Conservation (phyloP, 2,113 vertebrate species). For the Dasypus novemcinctus region DNA sequence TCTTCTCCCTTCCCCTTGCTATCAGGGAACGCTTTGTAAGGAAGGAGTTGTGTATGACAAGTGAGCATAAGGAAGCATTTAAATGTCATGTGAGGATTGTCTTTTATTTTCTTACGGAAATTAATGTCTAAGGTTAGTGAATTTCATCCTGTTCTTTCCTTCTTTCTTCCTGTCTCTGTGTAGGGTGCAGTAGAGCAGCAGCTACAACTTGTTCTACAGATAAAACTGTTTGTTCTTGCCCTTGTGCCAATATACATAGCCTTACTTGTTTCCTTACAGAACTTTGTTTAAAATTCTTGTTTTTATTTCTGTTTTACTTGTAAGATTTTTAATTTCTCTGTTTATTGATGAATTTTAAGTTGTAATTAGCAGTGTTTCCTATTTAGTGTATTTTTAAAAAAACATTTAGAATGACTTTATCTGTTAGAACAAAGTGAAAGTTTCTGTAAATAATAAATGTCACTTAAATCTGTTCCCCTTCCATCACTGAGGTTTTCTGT, state of each 20-base stretch:
- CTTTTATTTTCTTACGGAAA: constrained; percentile 66
- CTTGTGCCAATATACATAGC: not conserved
- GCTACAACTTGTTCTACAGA: not conserved
- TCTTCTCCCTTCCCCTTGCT: not conserved
- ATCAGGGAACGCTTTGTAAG: not conserved
- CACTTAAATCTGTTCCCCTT: not conserved
- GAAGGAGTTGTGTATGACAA: not conserved
- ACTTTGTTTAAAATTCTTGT: not conserved
- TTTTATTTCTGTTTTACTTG: constrained; percentile 19
- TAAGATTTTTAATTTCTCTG: constrained; percentile 10
- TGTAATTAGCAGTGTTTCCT: not conserved
- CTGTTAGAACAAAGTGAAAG: not conserved
- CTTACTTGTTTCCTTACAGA: not conserved
- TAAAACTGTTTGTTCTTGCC: not conserved
- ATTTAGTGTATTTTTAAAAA: not conserved
- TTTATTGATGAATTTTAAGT: not conserved
- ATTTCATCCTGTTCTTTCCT: not conserved
- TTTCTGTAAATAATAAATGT: not conserved
- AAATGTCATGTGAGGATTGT: constrained; percentile 41
- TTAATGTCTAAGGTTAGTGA: constrained; percentile 11
- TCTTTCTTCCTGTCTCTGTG: not conserved
- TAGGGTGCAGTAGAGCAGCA: not conserved
- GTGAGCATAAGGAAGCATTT: constrained; percentile 26
- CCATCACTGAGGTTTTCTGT: not conserved
- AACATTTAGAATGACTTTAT: not conserved